Base-by-base conservation (phyloP, 2,797 vertebrate species). In the Phoxinus dragarum region DNA sequence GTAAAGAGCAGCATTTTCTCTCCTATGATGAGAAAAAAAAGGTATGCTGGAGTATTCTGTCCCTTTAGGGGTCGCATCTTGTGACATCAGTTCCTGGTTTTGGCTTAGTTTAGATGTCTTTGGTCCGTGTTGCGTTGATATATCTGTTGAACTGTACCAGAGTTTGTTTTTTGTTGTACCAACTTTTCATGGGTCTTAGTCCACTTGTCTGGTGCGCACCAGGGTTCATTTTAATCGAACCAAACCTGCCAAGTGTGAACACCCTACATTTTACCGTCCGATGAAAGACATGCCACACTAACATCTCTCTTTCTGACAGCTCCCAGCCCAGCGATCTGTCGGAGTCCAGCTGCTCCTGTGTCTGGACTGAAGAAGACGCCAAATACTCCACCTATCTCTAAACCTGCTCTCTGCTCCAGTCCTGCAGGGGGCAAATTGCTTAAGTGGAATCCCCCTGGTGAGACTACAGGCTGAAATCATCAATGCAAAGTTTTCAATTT, bases 401-500 rank as follows among this genome's bases (percentile, higher is more conserved):
- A 90, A 76, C 90, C 94, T 79, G 83, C 91, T 4, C 81, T 88
- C 59, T 81, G 90, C 21, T 54, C 86, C 19, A 96, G 96, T 87
- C 95, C 96, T 87, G 89, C 90, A 79, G 94, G 92, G 67, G 94
- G 88, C 91, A 95, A 75, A 89, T 89, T 92, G 31, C 94, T 96
- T 4, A 97, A 96, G 86, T 98, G 98, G 98, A 96, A 91, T 88
- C 97, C 98, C 8, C 97, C 97, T 96, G 97, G 98, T 98, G 86
- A 88, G 80, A 44, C n/a, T 75, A 7, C 16, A 42, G n/a, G 5
- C 7, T 76, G 7, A 44, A 40, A 54, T 72, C 56, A 75, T 11
- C 44, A 68, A 19, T 74, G 16, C 27, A 59, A 40, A 44, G 38
- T 44, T 64, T 1, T 44, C 23, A 2, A 36, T 38, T 61, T 56